A percentile compares a stretch with the other conserved stretches of the same genome.
Evolutionary conservation across 2,113 vertebrate genomes (phyloP).

Genomic region (Promerops cafer): DNA sequence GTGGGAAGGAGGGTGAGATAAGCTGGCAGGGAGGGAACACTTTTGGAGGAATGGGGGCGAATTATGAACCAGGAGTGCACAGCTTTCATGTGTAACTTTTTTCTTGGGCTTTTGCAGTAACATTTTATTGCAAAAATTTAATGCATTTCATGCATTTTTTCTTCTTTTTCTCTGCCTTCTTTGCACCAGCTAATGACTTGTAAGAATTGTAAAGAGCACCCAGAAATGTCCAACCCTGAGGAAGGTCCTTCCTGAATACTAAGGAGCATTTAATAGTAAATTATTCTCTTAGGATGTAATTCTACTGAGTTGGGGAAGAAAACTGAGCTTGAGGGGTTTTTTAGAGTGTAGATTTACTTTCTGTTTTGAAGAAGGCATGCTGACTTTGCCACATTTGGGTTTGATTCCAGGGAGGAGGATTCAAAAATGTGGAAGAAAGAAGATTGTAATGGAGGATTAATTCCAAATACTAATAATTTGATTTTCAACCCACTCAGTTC

Average conservation of each 20-base stretch:
- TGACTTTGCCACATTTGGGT: background rate
- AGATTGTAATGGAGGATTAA: background rate
- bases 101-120: background rate
- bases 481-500: background rate
- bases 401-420: background rate
- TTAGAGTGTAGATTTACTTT: background rate
- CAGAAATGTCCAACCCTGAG: background rate
- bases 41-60: background rate
- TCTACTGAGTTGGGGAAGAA: background rate
- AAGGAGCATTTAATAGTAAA: background rate
- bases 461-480: background rate
- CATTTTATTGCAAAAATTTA: background rate
- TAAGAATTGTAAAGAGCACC: background rate
- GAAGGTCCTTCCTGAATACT: background rate
- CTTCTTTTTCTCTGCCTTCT: background rate
- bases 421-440: background rate
- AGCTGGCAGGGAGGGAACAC: background rate
- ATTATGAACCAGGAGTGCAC: background rate
- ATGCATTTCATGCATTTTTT: background rate
- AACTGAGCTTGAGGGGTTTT: background rate
- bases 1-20: background rate
- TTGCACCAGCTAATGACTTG: background rate
- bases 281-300: background rate
- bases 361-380: background rate
- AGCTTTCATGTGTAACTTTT: background rate